Conservation (phyloP, 2,797 vertebrate species). For the Cryptoprocta ferox region DNA sequence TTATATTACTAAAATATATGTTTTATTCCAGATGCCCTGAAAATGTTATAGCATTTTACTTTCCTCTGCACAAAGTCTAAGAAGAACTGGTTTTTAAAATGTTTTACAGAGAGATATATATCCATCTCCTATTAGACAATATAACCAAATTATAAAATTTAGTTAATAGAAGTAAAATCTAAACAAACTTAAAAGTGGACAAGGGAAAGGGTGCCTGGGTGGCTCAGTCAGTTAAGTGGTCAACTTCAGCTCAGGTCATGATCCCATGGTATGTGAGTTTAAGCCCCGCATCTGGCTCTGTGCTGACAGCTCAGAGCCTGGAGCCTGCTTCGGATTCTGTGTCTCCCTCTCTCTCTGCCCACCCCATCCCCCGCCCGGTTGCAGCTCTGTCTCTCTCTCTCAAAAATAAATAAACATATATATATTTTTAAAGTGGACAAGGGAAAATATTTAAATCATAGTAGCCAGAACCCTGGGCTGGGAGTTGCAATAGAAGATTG, state of each 20-base stretch:
- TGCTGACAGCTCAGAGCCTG: too few relatives aligned
- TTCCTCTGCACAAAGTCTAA: not conserved
- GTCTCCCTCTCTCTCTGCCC: too few relatives aligned
- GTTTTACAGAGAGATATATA: not conserved
- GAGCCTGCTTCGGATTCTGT: too few relatives aligned
- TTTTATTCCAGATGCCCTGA: not conserved
- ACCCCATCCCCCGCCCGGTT: too few relatives aligned
- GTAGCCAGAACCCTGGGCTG: not conserved
- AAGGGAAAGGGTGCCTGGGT: not conserved
- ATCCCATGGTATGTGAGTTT: too few relatives aligned
- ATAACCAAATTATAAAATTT: not conserved
- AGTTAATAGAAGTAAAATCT: conserved; percentile 3
- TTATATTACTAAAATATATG: not conserved
- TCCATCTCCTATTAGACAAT: not conserved
- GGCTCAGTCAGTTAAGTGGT: too few relatives aligned
- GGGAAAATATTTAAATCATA: not conserved
- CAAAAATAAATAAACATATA: too few relatives aligned
- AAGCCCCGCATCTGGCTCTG: accelerated
- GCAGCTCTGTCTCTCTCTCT: too few relatives aligned
- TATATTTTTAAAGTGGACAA: not conserved
- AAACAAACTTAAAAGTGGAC: not conserved
- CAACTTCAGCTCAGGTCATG: too few relatives aligned
- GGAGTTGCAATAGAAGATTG: not conserved
- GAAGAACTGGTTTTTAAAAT: not conserved
- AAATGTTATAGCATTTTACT: not conserved